Evolutionary conservation across 2,888 invertebrate genomes (phyloP).

Genomic region (Linyphia triangularis): DNA sequence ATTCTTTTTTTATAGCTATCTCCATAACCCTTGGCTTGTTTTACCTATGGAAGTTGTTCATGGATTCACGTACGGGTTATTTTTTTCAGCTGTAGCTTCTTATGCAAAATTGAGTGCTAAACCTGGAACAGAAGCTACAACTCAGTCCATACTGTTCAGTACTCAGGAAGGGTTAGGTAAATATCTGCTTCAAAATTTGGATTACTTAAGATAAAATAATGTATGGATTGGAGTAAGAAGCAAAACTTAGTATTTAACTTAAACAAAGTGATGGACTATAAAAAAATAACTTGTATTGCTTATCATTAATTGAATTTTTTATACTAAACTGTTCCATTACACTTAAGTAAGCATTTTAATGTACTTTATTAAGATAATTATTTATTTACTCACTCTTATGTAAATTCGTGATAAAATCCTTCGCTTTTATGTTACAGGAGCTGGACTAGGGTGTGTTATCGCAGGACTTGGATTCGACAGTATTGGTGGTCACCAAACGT

Average conservation of each 20-base stretch:
- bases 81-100: conserved; percentile 84
- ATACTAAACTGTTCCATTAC: background rate
- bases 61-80: conserved; percentile 92
- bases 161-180: conserved; percentile 91
- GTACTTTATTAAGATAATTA: background rate
- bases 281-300: background rate
- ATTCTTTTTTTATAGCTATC: conserved; percentile 82
- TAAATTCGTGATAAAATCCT: too few relatives aligned
- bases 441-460: conserved; percentile 31
- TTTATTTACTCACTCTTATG: too few relatives aligned
- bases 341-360: background rate
- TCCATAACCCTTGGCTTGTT: conserved; percentile 78
- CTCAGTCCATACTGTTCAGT: conserved; percentile 92
- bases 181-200: background rate
- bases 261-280: background rate
- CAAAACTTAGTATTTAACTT: background rate
- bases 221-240: background rate
- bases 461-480: conserved; percentile 26
- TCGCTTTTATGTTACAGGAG: conserved; percentile 21
- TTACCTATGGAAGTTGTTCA: conserved; percentile 91
- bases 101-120: conserved; percentile 91
- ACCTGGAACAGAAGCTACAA: conserved; percentile 86
- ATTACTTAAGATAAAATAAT: too few relatives aligned
- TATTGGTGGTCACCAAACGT: conserved; percentile 28
- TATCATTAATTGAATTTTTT: background rate